Conservation (phyloP, 1,140 invertebrate species). For the Leptinotarsa texana region DNA sequence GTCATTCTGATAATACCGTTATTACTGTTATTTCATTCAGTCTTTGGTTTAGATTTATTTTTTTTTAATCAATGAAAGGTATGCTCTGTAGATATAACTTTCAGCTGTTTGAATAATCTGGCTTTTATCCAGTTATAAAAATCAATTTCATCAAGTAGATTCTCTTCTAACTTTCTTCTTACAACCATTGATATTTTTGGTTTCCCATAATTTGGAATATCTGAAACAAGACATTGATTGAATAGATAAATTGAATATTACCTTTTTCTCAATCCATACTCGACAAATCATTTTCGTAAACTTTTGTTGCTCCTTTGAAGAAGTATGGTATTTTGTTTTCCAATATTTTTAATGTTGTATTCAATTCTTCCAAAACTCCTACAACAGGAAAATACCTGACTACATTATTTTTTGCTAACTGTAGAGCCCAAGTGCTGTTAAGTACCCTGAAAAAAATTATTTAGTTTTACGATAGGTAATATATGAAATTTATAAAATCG, state of each 20-base stretch:
- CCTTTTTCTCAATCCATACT: conserved; percentile 39
- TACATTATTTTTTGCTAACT: conserved; percentile 67
- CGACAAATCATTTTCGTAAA: conserved; percentile 64
- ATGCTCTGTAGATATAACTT: conserved; percentile 33
- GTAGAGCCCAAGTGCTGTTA: conserved; percentile 66
- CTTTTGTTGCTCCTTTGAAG: conserved; percentile 61
- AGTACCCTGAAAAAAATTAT: conserved; percentile 58
- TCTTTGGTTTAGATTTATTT: too few relatives aligned
- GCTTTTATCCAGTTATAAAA: conserved; percentile 67
- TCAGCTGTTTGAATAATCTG: conserved; percentile 58
- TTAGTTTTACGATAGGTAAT: background rate
- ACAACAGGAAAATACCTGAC: conserved; percentile 69
- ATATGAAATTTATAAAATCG: too few relatives aligned
- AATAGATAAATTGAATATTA: conserved; percentile 6
- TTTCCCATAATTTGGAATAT: conserved; percentile 33
- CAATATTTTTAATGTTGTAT: conserved; percentile 63
- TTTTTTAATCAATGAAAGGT: conserved; percentile 21
- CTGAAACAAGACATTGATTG: conserved; percentile 27
- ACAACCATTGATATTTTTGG: conserved; percentile 27
- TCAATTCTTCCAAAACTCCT: conserved; percentile 67
- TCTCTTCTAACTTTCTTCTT: conserved; percentile 43
- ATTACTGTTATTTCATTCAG: too few relatives aligned
- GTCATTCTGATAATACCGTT: too few relatives aligned
- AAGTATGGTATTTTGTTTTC: conserved; percentile 65
- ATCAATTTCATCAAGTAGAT: conserved; percentile 62